Conservation (phyloP, 1,140 invertebrate species). For the Drosophila pachea region DNA sequence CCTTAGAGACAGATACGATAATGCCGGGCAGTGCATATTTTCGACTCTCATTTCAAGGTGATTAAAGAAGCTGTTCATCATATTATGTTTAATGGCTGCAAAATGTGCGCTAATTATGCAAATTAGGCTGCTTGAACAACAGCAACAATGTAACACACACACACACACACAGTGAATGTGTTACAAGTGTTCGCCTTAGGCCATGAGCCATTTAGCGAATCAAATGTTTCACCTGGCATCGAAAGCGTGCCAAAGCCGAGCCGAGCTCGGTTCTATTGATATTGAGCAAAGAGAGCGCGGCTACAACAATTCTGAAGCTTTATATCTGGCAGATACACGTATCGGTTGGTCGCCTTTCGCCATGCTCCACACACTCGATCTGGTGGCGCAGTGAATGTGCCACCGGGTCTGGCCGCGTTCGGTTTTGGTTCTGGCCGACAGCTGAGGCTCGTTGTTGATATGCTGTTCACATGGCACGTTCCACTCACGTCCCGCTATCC, state of each 20-base stretch:
- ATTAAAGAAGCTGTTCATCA: slow-evolving; percentile 37
- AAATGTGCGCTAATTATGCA: slow-evolving; percentile 61
- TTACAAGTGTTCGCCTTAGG: slow-evolving; percentile 11
- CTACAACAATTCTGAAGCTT: slow-evolving; percentile 57
- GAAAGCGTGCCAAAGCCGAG: slow-evolving; percentile 51
- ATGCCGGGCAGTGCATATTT: slow-evolving; percentile 16
- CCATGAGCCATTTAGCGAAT: slow-evolving; percentile 6
- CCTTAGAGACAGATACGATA: background rate
- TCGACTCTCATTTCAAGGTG: slow-evolving; percentile 58
- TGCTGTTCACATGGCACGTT: slow-evolving; percentile 53
- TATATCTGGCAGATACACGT: slow-evolving; percentile 32
- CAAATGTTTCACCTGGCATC: slow-evolving; percentile 14
- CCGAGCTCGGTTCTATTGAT: slow-evolving; percentile 46
- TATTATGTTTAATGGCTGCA: slow-evolving; percentile 23
- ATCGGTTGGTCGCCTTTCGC: slow-evolving; percentile 55
- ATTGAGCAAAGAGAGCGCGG: slow-evolving; percentile 64
- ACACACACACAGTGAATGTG: background rate
- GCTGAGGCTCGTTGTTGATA: slow-evolving; percentile 7
- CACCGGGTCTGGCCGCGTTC: slow-evolving; percentile 4
- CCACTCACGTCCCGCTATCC: slow-evolving; percentile 23
- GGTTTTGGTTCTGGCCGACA: slow-evolving; percentile 34
- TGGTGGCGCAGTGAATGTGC: slow-evolving; percentile 55
- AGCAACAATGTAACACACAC: slow-evolving; percentile 26
- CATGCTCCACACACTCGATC: slow-evolving; percentile 41
- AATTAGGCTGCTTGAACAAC: slow-evolving; percentile 48